Conservation (phyloP, 2,113 vertebrate species). For the Macquaria australasica region DNA sequence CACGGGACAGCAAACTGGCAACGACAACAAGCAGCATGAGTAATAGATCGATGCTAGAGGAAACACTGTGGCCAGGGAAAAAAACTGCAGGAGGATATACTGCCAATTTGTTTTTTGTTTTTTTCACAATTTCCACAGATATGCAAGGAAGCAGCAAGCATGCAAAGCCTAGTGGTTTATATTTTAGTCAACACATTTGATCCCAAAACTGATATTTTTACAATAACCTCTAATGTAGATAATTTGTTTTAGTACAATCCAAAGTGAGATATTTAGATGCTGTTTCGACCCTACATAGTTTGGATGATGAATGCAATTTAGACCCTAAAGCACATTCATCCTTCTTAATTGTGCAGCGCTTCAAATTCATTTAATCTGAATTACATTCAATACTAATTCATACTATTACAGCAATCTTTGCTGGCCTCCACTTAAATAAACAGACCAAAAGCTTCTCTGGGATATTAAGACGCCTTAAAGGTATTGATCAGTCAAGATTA, state of each 20-base stretch:
- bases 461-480: slow-evolving; percentile 54
- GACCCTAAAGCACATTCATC: slow-evolving; percentile 34
- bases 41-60: slow-evolving; percentile 41
- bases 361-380: slow-evolving; percentile 50
- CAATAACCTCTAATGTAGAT: neutral
- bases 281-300: neutral
- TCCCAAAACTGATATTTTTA: slow-evolving; percentile 1
- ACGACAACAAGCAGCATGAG: slow-evolving; percentile 41
- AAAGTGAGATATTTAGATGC: slow-evolving; percentile 22
- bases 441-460: slow-evolving; percentile 23
- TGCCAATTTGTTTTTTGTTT: neutral
- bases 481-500: slow-evolving; percentile 65
- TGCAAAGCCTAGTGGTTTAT: slow-evolving; percentile 1
- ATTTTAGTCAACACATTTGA: slow-evolving; percentile 7
- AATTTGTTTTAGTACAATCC: slow-evolving; percentile 16
- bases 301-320: slow-evolving; percentile 31
- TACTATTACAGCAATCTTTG: slow-evolving; percentile 42
- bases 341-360: slow-evolving; percentile 14
- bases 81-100: neutral
- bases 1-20: slow-evolving; percentile 46
- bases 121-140: neutral
- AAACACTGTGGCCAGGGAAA: slow-evolving; percentile 11
- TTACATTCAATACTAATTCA: slow-evolving; percentile 33
- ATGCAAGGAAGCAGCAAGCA: slow-evolving; percentile 2
- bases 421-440: slow-evolving; percentile 27